Percentiles rank a stretch among this genome's conserved stretches.
These are phyloP conservation scores for Agrochola circellaris DNA, from an alignment of 2,888 invertebrate genomes.

Conservation along the genomic window DNA sequence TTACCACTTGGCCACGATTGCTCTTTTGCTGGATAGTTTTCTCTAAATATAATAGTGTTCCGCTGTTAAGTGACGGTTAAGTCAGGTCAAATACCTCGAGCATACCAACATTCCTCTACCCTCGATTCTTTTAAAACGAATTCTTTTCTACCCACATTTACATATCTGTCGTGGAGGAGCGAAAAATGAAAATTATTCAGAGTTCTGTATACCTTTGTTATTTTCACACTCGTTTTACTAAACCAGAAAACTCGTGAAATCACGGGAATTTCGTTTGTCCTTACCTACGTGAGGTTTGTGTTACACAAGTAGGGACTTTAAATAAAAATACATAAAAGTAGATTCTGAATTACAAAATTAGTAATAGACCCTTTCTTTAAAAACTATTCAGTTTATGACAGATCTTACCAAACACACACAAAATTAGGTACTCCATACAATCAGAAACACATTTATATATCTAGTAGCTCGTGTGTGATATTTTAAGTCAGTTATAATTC, in stretches of 20 bases:
- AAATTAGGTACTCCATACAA: neutral
- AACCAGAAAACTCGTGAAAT: conserved; percentile 31
- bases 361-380: neutral
- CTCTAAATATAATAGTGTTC: neutral
- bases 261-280: neutral
- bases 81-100: conserved; percentile 15
- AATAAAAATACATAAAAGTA: conserved; percentile 8
- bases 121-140: conserved; percentile 59
- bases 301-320: neutral
- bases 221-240: conserved; percentile 44
- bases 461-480: neutral
- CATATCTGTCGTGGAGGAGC: conserved; percentile 53
- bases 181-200: conserved; percentile 61
- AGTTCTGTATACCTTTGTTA: conserved; percentile 52
- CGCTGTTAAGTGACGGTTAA: conserved; percentile 17
- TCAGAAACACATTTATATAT: neutral
- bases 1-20: too few species aligned
- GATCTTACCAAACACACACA: neutral
- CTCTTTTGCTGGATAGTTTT: neutral
- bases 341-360: neutral
- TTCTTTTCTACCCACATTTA: conserved; percentile 55
- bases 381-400: neutral
- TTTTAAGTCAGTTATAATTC: conserved; percentile 1
- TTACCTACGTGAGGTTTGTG: conserved; percentile 10
- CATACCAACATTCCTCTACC: conserved; percentile 39